Evolutionary conservation across 2,888 invertebrate genomes (phyloP).

Genomic region (Drosophila stalkeri): DNA sequence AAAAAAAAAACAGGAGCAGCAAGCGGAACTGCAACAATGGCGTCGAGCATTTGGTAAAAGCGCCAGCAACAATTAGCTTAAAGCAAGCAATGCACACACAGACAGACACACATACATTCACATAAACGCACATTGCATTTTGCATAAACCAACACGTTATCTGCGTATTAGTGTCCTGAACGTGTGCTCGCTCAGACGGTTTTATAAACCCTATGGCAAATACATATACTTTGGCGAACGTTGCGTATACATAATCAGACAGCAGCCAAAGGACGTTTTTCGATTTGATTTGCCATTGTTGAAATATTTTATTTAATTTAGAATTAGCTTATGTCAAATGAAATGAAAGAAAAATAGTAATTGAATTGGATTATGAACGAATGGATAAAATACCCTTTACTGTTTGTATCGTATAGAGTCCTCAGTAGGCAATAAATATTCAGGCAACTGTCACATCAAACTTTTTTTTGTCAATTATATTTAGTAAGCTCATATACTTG

Average conservation of each 20-base stretch:
- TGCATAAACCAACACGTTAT: conserved; percentile 67
- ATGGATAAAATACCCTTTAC: not conserved
- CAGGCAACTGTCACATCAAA: not conserved
- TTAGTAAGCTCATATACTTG: not conserved
- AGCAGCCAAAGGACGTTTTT: conserved; percentile 9
- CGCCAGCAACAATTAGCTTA: conserved; percentile 71
- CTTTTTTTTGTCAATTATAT: not conserved
- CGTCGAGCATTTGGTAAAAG: conserved; percentile 62
- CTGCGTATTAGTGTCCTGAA: conserved; percentile 42
- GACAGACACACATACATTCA: conserved; percentile 18
- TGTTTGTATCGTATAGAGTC: not conserved
- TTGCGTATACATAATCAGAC: conserved; percentile 40
- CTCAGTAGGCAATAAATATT: not conserved
- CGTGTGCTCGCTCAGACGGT: conserved; percentile 45
- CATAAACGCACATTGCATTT: conserved; percentile 34
- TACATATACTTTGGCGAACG: conserved; percentile 26
- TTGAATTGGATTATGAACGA: not conserved
- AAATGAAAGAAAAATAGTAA: conserved; percentile 11
- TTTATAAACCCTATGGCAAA: conserved; percentile 50
- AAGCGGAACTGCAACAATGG: conserved; percentile 51
- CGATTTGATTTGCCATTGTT: conserved; percentile 16
- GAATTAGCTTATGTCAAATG: not conserved
- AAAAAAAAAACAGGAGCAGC: conserved; percentile 36
- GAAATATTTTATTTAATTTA: conserved; percentile 14
- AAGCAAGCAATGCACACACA: conserved; percentile 51